Evolutionary conservation across 2,797 vertebrate genomes (phyloP).

Genomic region (Aselliscus stoliczkanus): DNA sequence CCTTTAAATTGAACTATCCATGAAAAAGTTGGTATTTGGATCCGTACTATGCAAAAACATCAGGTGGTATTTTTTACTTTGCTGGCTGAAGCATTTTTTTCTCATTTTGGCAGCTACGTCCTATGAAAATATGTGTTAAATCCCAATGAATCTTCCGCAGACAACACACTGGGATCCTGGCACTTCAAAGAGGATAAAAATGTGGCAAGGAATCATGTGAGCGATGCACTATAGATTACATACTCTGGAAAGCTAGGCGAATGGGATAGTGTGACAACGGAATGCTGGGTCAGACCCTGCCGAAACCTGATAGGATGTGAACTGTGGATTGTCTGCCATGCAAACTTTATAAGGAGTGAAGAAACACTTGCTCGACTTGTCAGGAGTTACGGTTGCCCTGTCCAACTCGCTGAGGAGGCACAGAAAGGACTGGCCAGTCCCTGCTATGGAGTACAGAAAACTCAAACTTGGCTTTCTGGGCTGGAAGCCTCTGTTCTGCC

Average conservation of each 20-base stretch:
- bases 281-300: background rate
- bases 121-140: constrained; percentile 43
- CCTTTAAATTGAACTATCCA: constrained; percentile 51
- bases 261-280: background rate
- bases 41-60: constrained; percentile 26
- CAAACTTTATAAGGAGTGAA: background rate
- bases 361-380: background rate
- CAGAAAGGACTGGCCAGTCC: background rate
- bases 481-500: background rate
- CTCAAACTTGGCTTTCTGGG: background rate
- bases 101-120: constrained; percentile 41
- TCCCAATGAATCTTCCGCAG: background rate
- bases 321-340: background rate
- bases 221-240: fast-evolving
- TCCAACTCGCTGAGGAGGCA: background rate
- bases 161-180: constrained; percentile 25
- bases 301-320: background rate
- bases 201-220: background rate
- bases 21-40: constrained; percentile 1
- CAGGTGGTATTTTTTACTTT: constrained; percentile 17
- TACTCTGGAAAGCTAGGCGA: background rate
- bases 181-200: constrained; percentile 32
- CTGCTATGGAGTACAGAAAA: background rate
- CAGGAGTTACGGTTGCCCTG: background rate
- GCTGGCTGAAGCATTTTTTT: constrained; percentile 7